Conservation (phyloP, 1,140 invertebrate species). For the Antheraea pernyi region DNA sequence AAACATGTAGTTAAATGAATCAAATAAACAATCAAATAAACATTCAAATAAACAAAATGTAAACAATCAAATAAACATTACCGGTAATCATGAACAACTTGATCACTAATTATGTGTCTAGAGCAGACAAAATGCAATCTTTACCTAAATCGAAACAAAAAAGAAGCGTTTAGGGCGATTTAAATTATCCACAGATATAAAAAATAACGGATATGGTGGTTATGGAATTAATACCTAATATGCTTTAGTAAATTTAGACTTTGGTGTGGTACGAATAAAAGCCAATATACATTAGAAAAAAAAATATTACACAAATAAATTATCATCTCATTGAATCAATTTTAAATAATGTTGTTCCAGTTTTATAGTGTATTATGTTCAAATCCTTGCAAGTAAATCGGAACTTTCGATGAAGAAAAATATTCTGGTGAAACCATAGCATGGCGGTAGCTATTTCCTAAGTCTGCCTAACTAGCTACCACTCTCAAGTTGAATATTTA, state of each 20-base stretch:
- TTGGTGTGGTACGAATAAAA: too few species aligned
- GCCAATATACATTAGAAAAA: too few species aligned
- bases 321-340: too few species aligned
- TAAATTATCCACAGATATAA: background rate
- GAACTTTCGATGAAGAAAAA: too few species aligned
- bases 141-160: slow-evolving; percentile 58
- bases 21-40: too few species aligned
- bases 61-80: slow-evolving; percentile 41
- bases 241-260: background rate
- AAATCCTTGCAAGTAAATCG: too few species aligned
- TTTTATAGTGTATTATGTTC: too few species aligned
- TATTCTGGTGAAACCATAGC: too few species aligned
- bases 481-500: too few species aligned
- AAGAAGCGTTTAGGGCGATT: slow-evolving; percentile 30
- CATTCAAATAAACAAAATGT: slow-evolving; percentile 36
- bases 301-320: too few species aligned
- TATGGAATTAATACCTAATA: background rate
- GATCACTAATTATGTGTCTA: slow-evolving; percentile 51
- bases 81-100: slow-evolving; percentile 55
- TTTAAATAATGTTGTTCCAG: too few species aligned
- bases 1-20: too few species aligned
- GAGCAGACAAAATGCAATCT: slow-evolving; percentile 40
- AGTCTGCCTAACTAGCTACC: background rate
- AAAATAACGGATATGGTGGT: background rate
- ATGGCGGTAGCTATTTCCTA: background rate